phyloP scores from a whole-genome alignment of 2,888 invertebrate genomes.

The Hydriomena furcata region DNA sequence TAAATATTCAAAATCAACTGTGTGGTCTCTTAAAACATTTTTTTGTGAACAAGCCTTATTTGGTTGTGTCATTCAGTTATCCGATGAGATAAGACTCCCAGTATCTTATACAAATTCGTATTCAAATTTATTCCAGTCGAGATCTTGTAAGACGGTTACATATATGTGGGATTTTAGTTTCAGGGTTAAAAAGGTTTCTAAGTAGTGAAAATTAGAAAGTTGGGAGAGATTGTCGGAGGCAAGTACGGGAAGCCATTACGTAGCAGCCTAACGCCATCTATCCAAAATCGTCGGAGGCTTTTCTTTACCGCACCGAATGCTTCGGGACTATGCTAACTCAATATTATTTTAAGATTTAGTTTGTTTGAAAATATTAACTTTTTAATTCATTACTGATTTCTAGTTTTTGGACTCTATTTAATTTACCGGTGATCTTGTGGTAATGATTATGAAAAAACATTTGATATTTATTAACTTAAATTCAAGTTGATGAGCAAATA shows the following conservation, averaged over 20 bases:
- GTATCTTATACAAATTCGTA: slow-evolving; percentile 43
- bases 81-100: slow-evolving; percentile 43
- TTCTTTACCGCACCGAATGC: slow-evolving; percentile 71
- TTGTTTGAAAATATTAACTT: slow-evolving; percentile 16
- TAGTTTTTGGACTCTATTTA: neutral
- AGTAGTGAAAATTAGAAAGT: slow-evolving; percentile 42
- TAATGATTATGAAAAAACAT: neutral
- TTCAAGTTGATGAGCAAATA: neutral
- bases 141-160: slow-evolving; percentile 42
- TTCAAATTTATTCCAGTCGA: slow-evolving; percentile 55
- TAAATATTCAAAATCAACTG: slow-evolving; percentile 24
- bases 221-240: slow-evolving; percentile 39
- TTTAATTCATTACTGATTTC: neutral
- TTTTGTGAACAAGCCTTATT: slow-evolving; percentile 28
- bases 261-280: slow-evolving; percentile 78
- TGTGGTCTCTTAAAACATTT: slow-evolving; percentile 27
- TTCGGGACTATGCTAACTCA: slow-evolving; percentile 64
- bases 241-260: slow-evolving; percentile 60
- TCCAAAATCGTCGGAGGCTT: slow-evolving; percentile 79
- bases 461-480: neutral
- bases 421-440: neutral
- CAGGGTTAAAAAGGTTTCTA: slow-evolving; percentile 26
- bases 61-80: slow-evolving; percentile 40
- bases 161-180: slow-evolving; percentile 17
- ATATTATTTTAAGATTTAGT: slow-evolving; percentile 31